A percentile compares a stretch with the other conserved stretches of the same genome.
Conservation (phyloP, 2,888 invertebrate species). For the Amblyjoppa fuscipennis region DNA sequence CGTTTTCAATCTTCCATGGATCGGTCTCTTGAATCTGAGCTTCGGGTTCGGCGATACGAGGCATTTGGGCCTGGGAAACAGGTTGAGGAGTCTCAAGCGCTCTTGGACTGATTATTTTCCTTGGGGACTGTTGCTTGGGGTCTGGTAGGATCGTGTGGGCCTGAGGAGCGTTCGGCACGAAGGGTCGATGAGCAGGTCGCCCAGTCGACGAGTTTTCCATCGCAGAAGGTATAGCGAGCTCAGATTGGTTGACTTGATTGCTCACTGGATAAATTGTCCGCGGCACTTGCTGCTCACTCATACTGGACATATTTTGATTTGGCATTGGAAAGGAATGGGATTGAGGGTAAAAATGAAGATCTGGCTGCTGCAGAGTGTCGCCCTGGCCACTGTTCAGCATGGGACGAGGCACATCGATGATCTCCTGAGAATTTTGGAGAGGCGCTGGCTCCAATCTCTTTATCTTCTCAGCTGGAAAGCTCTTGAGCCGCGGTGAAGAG, state of each 20-base stretch:
- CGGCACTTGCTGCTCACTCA: constrained; percentile 69
- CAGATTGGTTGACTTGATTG: constrained; percentile 56
- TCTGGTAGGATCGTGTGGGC: neutral
- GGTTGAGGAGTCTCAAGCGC: neutral
- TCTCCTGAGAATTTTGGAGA: constrained; percentile 27
- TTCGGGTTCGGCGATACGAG: neutral
- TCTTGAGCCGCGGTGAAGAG: constrained; percentile 76
- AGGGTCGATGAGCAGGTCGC: constrained; percentile 71
- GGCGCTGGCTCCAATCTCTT: constrained; percentile 69
- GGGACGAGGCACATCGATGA: neutral
- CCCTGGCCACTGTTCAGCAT: constrained; percentile 61
- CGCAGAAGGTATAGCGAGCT: constrained; percentile 40
- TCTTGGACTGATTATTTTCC: constrained; percentile 14
- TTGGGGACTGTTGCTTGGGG: constrained; percentile 5
- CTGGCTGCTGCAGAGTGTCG: constrained; percentile 51
- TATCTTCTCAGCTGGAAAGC: constrained; percentile 78
- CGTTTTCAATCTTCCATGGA: constrained; percentile 38
- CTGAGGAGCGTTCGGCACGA: constrained; percentile 67
- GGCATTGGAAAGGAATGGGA: constrained; percentile 19
- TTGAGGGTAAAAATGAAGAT: neutral
- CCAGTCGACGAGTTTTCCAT: constrained; percentile 41
- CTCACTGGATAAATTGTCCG: constrained; percentile 16
- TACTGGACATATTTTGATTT: constrained; percentile 48
- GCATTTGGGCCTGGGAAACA: constrained; percentile 2
- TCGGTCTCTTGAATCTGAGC: constrained; percentile 4